phyloP scores from a whole-genome alignment of 2,113 vertebrate genomes.

The Heterocephalus glaber region DNA sequence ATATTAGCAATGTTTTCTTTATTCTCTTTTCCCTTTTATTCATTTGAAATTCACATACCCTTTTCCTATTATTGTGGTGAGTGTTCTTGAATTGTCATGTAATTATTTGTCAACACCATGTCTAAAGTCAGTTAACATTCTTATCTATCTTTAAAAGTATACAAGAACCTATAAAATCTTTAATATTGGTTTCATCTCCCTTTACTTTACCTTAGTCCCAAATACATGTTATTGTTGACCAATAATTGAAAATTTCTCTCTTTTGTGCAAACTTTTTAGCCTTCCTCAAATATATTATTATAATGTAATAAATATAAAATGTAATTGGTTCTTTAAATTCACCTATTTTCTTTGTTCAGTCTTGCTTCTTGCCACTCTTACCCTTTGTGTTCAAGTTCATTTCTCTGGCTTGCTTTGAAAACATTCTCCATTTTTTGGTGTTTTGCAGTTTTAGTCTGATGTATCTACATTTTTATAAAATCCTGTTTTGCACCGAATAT shows the following conservation, averaged over 20 bases:
- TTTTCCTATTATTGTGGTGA: neutral
- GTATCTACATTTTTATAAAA: neutral
- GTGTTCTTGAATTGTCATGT: neutral
- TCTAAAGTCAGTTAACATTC: neutral
- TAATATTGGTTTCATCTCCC: neutral
- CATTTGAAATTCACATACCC: neutral
- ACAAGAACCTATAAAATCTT: neutral
- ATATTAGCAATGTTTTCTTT: neutral
- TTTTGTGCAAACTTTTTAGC: neutral
- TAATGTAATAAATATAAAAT: neutral
- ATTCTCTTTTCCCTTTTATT: neutral
- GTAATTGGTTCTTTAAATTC: neutral
- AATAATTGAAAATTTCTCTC: neutral
- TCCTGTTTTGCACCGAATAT: neutral
- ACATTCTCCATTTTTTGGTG: neutral
- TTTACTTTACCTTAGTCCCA: neutral
- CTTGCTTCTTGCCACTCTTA: neutral
- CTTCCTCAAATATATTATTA: neutral
- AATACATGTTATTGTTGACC: neutral
- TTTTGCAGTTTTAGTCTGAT: neutral
- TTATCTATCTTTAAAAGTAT: neutral
- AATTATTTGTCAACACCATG: neutral
- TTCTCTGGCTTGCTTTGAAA: constrained; percentile 11
- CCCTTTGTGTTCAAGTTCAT: neutral
- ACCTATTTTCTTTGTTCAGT: neutral